Conservation (phyloP, 2,888 invertebrate species). For the Parochlus steinenii region DNA sequence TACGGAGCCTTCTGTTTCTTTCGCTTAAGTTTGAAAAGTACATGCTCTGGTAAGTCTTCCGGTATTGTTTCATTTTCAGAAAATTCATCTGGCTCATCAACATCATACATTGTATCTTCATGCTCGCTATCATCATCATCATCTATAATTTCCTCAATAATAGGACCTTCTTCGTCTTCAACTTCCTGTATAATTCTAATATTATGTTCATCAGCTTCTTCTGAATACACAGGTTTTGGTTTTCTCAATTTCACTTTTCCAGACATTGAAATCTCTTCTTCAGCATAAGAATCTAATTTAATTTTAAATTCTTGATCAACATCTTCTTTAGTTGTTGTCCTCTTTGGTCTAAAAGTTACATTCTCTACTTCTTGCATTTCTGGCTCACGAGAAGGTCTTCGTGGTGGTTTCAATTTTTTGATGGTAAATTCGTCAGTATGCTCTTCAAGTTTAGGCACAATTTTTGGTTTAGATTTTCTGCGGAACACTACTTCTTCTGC, state of each 20-base stretch:
- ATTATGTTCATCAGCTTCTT: conserved; percentile 61
- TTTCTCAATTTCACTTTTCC: conserved; percentile 67
- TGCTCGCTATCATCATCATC: conserved; percentile 36
- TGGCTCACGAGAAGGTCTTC: conserved; percentile 43
- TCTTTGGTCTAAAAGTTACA: conserved; percentile 62
- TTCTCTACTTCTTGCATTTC: conserved; percentile 60
- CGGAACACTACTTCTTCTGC: conserved; percentile 19
- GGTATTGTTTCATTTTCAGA: conserved; percentile 34
- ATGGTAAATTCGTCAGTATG: conserved; percentile 51
- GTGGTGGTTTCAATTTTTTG: conserved; percentile 50
- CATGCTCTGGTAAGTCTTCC: conserved; percentile 23
- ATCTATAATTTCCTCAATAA: conserved; percentile 46
- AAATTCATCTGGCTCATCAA: conserved; percentile 32
- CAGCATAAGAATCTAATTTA: conserved; percentile 67
- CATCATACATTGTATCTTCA: conserved; percentile 36
- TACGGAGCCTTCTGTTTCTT: conserved; percentile 34
- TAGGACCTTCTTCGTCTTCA: conserved; percentile 38
- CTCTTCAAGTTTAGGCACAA: conserved; percentile 36
- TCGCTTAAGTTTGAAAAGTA: conserved; percentile 32
- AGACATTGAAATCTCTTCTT: conserved; percentile 75
- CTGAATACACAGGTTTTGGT: conserved; percentile 53
- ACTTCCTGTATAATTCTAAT: conserved; percentile 46
- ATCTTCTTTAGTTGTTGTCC: conserved; percentile 64
- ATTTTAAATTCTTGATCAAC: conserved; percentile 84
- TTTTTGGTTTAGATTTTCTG: conserved; percentile 32